Conservation (phyloP, 35 echinoderm and acorn worm genomes). For the Diadema setosum region DNA sequence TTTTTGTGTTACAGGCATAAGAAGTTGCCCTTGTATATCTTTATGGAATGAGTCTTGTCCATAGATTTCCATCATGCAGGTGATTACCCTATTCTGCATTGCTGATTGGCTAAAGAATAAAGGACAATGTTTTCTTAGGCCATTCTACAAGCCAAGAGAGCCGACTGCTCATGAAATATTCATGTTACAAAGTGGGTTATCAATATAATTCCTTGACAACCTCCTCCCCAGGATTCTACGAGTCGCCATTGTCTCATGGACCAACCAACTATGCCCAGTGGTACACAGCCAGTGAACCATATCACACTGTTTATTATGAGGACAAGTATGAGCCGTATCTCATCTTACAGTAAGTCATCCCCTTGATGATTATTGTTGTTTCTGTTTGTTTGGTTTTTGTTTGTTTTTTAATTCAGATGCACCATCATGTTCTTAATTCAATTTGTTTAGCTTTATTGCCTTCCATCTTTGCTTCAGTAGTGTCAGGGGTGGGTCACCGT, state of each 20-base stretch:
- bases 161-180: no score
- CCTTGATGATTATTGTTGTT: neutral
- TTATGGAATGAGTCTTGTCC: neutral
- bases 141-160: no score
- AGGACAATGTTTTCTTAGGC: neutral
- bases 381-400: neutral
- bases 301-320: constrained; percentile 54
- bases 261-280: constrained; percentile 78
- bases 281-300: constrained; percentile 69
- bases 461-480: neutral
- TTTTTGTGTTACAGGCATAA: no score
- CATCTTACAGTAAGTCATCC: constrained; percentile 70
- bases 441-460: neutral
- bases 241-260: constrained; percentile 63
- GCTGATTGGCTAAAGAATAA: neutral
- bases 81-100: neutral
- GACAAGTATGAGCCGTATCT: constrained; percentile 94
- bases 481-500: neutral
- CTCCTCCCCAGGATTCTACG: neutral
- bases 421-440: no score
- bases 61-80: neutral
- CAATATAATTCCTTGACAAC: neutral
- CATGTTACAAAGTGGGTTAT: neutral
- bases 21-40: neutral
- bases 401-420: no score